Percentiles rank a stretch among this genome's conserved stretches.
These are phyloP conservation scores for Pinna nobilis DNA, from an alignment of 1,140 invertebrate species.

Conservation along the genomic window DNA sequence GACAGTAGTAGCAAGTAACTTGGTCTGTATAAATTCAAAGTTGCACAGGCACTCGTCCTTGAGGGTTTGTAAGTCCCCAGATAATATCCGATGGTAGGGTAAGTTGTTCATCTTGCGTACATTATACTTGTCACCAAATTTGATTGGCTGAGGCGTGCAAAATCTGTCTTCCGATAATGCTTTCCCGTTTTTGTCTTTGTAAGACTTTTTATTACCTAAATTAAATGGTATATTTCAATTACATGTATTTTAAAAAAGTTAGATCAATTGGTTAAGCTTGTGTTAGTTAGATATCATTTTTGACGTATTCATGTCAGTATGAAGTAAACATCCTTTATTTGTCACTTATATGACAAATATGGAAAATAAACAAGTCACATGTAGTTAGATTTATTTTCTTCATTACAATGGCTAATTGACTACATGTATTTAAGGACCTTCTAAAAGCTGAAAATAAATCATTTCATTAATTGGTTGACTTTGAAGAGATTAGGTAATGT, in stretches of 20 bases:
- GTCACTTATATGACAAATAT: no score
- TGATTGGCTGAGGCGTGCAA: slow-evolving; percentile 53
- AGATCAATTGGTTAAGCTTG: neutral
- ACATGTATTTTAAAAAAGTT: no score
- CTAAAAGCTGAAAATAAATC: no score
- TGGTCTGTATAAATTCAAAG: slow-evolving; percentile 96
- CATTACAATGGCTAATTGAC: no score
- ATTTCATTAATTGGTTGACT: no score
- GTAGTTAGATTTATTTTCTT: no score
- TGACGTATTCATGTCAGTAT: neutral
- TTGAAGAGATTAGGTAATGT: no score
- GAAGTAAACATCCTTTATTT: no score
- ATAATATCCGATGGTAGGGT: slow-evolving; percentile 84
- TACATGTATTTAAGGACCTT: no score
- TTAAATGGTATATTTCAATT: neutral
- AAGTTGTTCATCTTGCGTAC: slow-evolving; percentile 86
- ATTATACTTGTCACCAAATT: slow-evolving; percentile 78
- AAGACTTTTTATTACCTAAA: slow-evolving; percentile 57
- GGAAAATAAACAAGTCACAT: no score
- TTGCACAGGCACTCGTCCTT: slow-evolving; percentile 96
- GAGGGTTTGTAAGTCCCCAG: slow-evolving; percentile 89
- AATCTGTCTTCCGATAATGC: slow-evolving; percentile 44
- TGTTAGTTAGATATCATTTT: neutral
- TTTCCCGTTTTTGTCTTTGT: slow-evolving; percentile 45
- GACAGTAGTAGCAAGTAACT: slow-evolving; percentile 77